Evolutionary conservation across 2,113 vertebrate species (phyloP).

Genomic region (Brachirus orientalis): DNA sequence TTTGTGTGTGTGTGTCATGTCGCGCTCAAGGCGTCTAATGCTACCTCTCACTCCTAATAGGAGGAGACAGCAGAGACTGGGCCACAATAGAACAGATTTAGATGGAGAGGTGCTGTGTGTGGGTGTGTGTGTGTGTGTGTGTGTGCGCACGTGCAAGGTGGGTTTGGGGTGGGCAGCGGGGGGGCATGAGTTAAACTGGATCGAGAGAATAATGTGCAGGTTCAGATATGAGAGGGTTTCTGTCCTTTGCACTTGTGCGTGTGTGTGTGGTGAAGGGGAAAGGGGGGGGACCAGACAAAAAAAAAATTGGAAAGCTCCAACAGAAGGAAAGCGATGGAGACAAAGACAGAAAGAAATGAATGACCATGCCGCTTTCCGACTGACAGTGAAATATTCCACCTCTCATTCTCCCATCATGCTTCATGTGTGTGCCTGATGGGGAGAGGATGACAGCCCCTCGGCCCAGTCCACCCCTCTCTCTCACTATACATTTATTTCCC

Average conservation of each 20-base stretch:
- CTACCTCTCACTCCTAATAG: slow-evolving; percentile 67
- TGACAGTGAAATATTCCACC: slow-evolving; percentile 99
- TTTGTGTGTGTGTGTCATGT: slow-evolving; percentile 26
- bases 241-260: slow-evolving; percentile 66
- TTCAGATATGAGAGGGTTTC: slow-evolving; percentile 39
- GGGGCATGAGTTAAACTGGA: slow-evolving; percentile 46
- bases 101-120: slow-evolving; percentile 64
- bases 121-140: slow-evolving; percentile 5
- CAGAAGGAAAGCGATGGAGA: slow-evolving; percentile 43
- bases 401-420: slow-evolving; percentile 90
- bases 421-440: slow-evolving; percentile 84
- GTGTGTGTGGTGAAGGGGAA: slow-evolving; percentile 38
- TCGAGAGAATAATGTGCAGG: slow-evolving; percentile 41
- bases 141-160: slow-evolving; percentile 34
- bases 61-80: slow-evolving; percentile 66
- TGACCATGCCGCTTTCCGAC: slow-evolving; percentile 81
- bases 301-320: slow-evolving; percentile 45
- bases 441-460: slow-evolving; percentile 80
- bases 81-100: slow-evolving; percentile 75
- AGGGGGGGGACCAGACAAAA: slow-evolving; percentile 21
- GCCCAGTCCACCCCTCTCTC: slow-evolving; percentile 48
- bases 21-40: slow-evolving; percentile 60
- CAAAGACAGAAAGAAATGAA: slow-evolving; percentile 85
- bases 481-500: too few relatives aligned
- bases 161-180: too few relatives aligned